phyloP scores from a whole-genome alignment of 2,797 vertebrate genomes.

The Tokudaia muenninki region DNA sequence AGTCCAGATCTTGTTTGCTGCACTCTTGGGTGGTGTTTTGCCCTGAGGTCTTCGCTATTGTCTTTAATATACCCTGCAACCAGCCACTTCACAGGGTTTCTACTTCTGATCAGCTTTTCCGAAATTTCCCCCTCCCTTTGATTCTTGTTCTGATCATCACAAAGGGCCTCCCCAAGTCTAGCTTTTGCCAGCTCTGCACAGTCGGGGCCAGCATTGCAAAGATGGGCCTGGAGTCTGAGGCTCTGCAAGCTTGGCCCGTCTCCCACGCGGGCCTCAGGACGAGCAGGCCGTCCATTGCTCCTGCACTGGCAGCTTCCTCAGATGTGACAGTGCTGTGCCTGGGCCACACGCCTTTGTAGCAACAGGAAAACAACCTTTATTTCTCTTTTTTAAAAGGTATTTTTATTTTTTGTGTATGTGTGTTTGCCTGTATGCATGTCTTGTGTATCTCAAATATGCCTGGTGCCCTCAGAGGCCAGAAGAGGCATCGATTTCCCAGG shows the following conservation, averaged over 20 bases:
- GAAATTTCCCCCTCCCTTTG: not conserved
- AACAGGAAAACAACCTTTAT: not conserved
- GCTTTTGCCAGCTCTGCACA: not conserved
- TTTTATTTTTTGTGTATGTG: not conserved
- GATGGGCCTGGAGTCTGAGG: not conserved
- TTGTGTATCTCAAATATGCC: not conserved
- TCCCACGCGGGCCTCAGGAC: not conserved
- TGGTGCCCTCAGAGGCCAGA: not conserved
- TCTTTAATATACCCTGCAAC: not conserved
- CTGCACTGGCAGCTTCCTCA: not conserved
- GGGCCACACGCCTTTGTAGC: not conserved
- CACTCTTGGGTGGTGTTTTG: not conserved
- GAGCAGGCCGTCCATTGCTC: too few relatives aligned
- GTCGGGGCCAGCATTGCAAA: not conserved
- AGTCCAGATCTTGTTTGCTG: not conserved
- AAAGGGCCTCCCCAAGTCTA: not conserved
- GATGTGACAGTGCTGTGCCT: not conserved
- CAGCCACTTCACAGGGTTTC: not conserved
- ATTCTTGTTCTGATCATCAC: not conserved
- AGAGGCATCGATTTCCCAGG: not conserved
- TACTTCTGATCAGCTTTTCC: not conserved
- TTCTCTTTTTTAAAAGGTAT: not conserved
- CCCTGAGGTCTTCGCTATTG: not conserved
- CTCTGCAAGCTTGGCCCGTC: not conserved
- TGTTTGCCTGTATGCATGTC: not conserved